These are phyloP conservation scores for Galaxea fascicularis DNA, from an alignment of 92 coral and sea anemone species.

Conservation along the genomic window DNA sequence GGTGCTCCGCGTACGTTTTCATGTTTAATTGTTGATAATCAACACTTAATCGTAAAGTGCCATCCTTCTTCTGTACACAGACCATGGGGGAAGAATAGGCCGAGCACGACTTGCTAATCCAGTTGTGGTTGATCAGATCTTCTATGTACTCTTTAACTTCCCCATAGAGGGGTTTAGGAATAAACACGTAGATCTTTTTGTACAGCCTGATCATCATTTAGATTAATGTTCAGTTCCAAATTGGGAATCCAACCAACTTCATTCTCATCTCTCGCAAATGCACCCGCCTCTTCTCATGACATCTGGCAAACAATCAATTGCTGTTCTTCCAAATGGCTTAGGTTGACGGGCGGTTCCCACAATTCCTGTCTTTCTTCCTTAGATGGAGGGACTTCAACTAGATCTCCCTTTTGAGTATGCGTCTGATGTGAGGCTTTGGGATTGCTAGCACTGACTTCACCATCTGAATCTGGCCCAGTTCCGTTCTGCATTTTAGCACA, in stretches of 20 bases:
- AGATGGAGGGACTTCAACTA: background rate
- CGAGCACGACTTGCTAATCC: slow-evolving; percentile 63
- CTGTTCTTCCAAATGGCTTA: slow-evolving; percentile 26
- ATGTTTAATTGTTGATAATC: too few relatives aligned
- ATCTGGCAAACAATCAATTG: slow-evolving; percentile 16
- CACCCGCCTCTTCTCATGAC: slow-evolving; percentile 36
- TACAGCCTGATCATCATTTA: slow-evolving; percentile 43
- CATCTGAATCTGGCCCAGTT: slow-evolving; percentile 43
- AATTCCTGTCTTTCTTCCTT: background rate
- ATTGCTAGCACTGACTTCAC: slow-evolving; percentile 42
- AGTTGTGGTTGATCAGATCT: slow-evolving; percentile 47
- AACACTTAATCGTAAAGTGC: slow-evolving; percentile 24
- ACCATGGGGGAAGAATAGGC: slow-evolving; percentile 63
- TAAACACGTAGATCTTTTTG: slow-evolving; percentile 54
- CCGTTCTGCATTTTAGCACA: slow-evolving; percentile 32
- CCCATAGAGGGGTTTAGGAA: slow-evolving; percentile 50
- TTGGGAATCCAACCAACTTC: slow-evolving; percentile 58
- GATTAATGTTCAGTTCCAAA: slow-evolving; percentile 39
- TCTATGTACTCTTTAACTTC: slow-evolving; percentile 56
- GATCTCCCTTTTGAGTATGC: background rate
- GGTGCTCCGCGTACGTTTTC: too few relatives aligned
- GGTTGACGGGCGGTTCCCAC: slow-evolving; percentile 42
- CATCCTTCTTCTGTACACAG: slow-evolving; percentile 66
- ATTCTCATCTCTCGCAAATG: slow-evolving; percentile 47
- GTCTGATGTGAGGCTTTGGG: background rate